These are phyloP conservation scores for Mobula birostris DNA, from an alignment of 2,113 vertebrate genomes.

Conservation along the genomic window DNA sequence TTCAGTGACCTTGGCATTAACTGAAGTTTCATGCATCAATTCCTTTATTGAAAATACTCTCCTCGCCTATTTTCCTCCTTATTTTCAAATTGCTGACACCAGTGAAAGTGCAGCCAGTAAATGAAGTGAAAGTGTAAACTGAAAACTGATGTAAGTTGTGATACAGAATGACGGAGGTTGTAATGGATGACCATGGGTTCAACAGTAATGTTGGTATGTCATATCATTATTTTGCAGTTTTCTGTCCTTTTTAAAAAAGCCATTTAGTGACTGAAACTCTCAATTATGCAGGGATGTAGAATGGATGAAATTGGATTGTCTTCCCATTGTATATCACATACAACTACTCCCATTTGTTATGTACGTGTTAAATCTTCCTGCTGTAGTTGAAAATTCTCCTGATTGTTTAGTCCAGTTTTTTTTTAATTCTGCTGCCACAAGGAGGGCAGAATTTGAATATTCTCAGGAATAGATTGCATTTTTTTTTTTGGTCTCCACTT, in stretches of 20 bases:
- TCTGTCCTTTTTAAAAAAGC: neutral
- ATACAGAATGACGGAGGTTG: neutral
- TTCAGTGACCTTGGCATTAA: neutral
- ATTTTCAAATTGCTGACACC: neutral
- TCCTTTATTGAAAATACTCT: neutral
- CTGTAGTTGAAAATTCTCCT: neutral
- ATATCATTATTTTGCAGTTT: neutral
- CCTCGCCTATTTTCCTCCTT: neutral
- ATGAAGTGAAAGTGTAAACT: neutral
- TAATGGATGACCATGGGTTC: neutral
- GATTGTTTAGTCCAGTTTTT: neutral
- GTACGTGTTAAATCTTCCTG: neutral
- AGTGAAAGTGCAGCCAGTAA: neutral
- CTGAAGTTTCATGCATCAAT: neutral
- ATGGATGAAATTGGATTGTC: neutral
- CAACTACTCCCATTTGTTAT: neutral
- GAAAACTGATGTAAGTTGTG: neutral
- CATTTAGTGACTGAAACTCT: neutral
- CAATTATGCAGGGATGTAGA: neutral
- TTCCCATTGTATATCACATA: neutral
- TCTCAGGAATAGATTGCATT: neutral
- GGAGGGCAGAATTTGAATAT: neutral
- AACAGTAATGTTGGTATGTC: neutral
- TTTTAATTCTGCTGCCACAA: neutral
- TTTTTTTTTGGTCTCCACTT: neutral